A percentile compares a stretch with the other conserved stretches of the same genome.
Evolutionary conservation across 2,113 vertebrate species (phyloP).

Genomic region (Sakesphorus luctuosus): DNA sequence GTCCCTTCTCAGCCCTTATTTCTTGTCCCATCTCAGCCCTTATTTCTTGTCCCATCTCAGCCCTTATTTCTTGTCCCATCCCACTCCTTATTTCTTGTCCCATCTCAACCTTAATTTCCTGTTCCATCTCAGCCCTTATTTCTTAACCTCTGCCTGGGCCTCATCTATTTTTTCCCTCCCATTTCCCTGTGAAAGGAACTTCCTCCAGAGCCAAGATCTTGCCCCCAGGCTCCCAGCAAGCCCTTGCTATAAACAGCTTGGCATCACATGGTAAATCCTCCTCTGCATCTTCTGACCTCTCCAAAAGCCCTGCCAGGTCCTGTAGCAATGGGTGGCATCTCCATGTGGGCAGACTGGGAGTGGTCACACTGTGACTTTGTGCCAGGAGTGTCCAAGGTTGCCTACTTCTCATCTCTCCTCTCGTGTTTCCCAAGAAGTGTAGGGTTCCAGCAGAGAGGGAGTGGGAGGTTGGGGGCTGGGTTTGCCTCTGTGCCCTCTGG

Average conservation of each 20-base stretch:
- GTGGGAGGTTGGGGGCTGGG: background rate
- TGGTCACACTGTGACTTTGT: background rate
- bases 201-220: background rate
- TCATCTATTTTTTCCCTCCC: background rate
- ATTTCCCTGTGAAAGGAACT: background rate
- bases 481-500: background rate
- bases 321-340: background rate
- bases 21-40: background rate
- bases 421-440: background rate
- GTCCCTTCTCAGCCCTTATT: too few relatives aligned
- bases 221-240: background rate
- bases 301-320: background rate
- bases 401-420: background rate
- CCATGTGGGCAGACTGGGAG: background rate
- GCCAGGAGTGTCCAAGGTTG: background rate
- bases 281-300: background rate
- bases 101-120: background rate
- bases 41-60: too few relatives aligned
- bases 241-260: background rate
- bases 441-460: background rate
- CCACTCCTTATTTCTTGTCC: background rate
- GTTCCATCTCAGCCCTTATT: background rate
- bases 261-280: background rate
- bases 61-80: background rate
- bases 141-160: background rate